Evolutionary conservation across 64 coral and sea anemone species (phyloP).

Genomic region (Trachythela sp.): DNA sequence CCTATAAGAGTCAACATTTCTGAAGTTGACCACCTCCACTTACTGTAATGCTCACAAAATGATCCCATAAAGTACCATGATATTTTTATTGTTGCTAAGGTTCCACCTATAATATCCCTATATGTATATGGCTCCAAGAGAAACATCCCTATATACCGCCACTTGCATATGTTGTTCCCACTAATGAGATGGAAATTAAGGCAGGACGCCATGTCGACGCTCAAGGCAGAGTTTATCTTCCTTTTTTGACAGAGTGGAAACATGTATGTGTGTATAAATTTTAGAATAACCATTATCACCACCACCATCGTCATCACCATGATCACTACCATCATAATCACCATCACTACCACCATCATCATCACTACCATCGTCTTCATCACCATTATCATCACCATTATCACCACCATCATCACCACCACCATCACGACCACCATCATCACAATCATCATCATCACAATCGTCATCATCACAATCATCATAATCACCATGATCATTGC

Average conservation of each 20-base stretch:
- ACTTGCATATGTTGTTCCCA: constrained; percentile 71
- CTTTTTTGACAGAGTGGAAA: constrained; percentile 75
- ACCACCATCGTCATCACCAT: not conserved
- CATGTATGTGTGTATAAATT: constrained; percentile 58
- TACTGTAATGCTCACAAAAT: too few relatives aligned
- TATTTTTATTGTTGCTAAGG: constrained; percentile 28
- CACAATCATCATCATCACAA: not conserved
- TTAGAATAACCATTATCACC: not conserved
- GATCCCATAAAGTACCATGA: not conserved
- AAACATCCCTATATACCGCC: constrained; percentile 80
- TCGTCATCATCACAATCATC: not conserved
- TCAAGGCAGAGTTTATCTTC: constrained; percentile 69
- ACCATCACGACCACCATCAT: too few relatives aligned
- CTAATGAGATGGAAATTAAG: constrained; percentile 78
- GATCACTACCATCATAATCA: not conserved
- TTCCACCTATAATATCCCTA: constrained; percentile 76
- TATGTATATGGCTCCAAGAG: constrained; percentile 78
- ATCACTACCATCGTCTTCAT: too few relatives aligned
- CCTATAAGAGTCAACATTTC: too few relatives aligned
- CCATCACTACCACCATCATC: not conserved
- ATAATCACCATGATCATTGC: not conserved
- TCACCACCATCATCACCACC: not conserved
- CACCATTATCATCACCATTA: not conserved
- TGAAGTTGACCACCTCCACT: too few relatives aligned
- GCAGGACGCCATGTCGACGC: constrained; percentile 70